Conservation (phyloP, 2,888 invertebrate genomes). For the Isoperla grammatica region DNA sequence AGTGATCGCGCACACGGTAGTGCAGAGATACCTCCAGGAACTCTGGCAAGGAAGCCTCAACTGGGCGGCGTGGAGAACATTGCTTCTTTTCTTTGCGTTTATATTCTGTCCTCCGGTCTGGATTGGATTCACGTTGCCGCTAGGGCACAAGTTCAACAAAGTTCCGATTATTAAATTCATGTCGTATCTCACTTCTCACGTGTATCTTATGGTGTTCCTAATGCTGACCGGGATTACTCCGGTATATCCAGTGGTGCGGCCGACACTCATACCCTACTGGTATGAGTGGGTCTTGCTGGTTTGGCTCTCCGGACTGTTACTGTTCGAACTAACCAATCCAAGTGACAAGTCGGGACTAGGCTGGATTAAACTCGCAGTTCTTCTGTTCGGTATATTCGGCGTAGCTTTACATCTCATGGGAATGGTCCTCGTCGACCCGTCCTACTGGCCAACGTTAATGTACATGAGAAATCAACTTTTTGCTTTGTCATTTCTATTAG, state of each 20-base stretch:
- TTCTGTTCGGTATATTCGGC: conserved; percentile 83
- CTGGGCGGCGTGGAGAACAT: conserved; percentile 94
- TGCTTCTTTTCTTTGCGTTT: conserved; percentile 87
- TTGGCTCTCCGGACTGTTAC: conserved; percentile 89
- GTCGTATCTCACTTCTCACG: conserved; percentile 97
- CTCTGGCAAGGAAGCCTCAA: conserved; percentile 96
- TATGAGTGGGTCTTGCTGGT: conserved; percentile 94
- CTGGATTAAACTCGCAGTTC: conserved; percentile 83
- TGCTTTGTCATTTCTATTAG: conserved; percentile 88
- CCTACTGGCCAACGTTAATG: conserved; percentile 79
- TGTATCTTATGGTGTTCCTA: conserved; percentile 92
- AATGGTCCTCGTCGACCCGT: conserved; percentile 56
- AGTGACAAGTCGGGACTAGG: conserved; percentile 96
- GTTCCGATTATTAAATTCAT: conserved; percentile 99
- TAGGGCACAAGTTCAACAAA: conserved; percentile 94
- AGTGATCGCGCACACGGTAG: conserved; percentile 94
- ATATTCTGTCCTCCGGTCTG: conserved; percentile 94
- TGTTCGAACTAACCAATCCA: conserved; percentile 96
- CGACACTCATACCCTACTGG: conserved; percentile 78
- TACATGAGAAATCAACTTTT: conserved; percentile 97
- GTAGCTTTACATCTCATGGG: conserved; percentile 85
- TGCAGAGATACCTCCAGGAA: conserved; percentile 95
- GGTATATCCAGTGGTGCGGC: conserved; percentile 72
- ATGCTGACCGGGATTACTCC: conserved; percentile 86
- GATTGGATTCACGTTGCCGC: conserved; percentile 90